A percentile compares a stretch with the other conserved stretches of the same genome.
Evolutionary conservation across 2,797 vertebrate genomes (phyloP).

Genomic region (Melanotaenia maccullochi): DNA sequence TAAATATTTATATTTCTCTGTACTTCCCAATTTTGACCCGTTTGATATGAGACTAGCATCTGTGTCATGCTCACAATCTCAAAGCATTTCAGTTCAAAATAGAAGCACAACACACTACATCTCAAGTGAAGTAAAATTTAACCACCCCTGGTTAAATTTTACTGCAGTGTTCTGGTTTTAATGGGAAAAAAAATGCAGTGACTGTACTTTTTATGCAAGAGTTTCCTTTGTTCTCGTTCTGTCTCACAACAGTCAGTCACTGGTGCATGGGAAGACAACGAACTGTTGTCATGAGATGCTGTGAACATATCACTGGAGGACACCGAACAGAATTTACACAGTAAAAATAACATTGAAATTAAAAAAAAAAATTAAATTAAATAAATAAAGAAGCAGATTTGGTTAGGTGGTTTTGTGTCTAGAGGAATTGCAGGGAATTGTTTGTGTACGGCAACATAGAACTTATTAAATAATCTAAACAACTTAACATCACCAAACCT

Average conservation of each 20-base stretch:
- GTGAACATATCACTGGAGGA: conserved; percentile 1
- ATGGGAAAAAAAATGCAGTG: neutral
- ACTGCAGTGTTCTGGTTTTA: neutral
- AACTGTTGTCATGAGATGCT: neutral
- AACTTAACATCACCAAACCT: neutral
- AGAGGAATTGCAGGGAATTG: too few species aligned
- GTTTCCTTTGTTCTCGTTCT: neutral
- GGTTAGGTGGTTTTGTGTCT: too few species aligned
- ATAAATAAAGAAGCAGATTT: too few species aligned
- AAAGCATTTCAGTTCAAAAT: neutral
- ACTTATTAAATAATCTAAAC: neutral
- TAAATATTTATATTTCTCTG: neutral
- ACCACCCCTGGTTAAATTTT: neutral
- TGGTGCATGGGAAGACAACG: neutral
- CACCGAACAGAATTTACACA: neutral
- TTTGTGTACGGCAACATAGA: too few species aligned
- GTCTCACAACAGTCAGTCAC: neutral
- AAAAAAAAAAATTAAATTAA: neutral
- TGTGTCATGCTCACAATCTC: neutral
- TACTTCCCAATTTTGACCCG: neutral
- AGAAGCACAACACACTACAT: conserved; percentile 3
- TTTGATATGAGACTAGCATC: neutral
- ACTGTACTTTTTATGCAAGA: neutral
- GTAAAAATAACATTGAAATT: too few species aligned
- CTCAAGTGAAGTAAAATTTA: neutral